Conservation (phyloP, 2,113 vertebrate species). For the Aegotheles bennettii region DNA sequence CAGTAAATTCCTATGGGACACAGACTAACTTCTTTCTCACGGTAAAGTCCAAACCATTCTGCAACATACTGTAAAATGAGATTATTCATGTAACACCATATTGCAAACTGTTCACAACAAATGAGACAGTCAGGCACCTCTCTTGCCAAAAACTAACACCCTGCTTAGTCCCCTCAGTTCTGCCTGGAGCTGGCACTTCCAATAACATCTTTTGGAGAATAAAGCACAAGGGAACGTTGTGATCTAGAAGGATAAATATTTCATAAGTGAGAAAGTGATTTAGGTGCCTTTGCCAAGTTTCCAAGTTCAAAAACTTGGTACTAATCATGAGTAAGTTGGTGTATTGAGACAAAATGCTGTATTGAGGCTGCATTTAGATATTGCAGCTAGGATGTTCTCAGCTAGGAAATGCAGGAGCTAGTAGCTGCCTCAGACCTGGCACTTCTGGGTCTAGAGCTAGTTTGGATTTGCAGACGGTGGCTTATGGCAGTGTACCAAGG, state of each 20-base stretch:
- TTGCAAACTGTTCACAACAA: neutral
- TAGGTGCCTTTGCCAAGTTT: neutral
- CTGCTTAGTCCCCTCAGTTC: neutral
- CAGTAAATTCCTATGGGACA: neutral
- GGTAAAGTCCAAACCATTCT: neutral
- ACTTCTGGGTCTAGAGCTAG: neutral
- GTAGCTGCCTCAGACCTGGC: neutral
- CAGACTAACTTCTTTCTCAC: neutral
- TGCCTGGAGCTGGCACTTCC: neutral
- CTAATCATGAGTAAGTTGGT: too few relatives aligned
- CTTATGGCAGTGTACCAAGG: neutral
- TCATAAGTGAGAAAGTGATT: neutral
- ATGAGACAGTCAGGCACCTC: neutral
- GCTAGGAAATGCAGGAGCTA: neutral
- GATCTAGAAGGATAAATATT: neutral
- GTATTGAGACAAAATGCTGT: neutral
- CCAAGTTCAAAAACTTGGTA: neutral
- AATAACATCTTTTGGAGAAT: neutral
- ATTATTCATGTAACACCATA: neutral
- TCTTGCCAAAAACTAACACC: neutral
- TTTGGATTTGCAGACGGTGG: neutral
- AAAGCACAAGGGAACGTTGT: neutral
- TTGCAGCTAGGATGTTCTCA: neutral
- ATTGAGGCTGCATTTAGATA: neutral
- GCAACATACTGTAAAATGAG: neutral